A percentile compares a stretch with the other conserved stretches of the same genome.
Evolutionary conservation across 2,797 vertebrate genomes (phyloP).

Genomic region (Sebastes itinus): DNA sequence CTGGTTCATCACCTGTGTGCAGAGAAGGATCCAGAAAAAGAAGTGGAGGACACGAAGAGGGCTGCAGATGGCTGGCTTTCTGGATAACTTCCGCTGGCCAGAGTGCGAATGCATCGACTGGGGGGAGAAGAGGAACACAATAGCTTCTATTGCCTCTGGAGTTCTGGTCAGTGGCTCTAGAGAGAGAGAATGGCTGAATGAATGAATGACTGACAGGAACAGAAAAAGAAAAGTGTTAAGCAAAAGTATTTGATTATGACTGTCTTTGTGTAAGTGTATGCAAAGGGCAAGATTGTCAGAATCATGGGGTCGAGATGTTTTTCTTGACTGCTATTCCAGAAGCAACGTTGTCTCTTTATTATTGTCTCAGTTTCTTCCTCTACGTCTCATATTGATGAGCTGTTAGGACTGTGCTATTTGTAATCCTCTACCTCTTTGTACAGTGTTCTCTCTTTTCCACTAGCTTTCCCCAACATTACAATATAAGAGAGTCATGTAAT

Average conservation of each 20-base stretch:
- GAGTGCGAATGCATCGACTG: conserved; percentile 93
- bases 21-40: not conserved
- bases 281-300: not conserved
- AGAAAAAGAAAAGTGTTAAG: not conserved
- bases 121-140: conserved; percentile 89
- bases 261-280: not conserved
- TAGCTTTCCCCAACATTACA: not conserved
- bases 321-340: not conserved
- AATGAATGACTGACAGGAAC: too few relatives aligned
- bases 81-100: conserved; percentile 92
- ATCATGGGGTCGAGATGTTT: not conserved
- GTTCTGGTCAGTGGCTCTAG: conserved; percentile 81
- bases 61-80: conserved; percentile 88
- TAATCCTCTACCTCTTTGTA: not conserved
- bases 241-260: not conserved
- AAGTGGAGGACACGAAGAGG: not conserved
- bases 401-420: not conserved
- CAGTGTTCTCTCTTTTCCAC: not conserved
- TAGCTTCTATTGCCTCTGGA: conserved; percentile 88
- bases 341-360: not conserved
- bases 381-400: not conserved
- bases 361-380: not conserved
- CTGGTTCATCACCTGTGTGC: not conserved
- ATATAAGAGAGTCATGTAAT: not conserved
- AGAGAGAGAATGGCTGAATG: not conserved